Percentiles rank a stretch among this genome's conserved stretches.
phyloP scores from a whole-genome alignment of 2,797 vertebrate genomes.

The Clarias fuscus region DNA sequence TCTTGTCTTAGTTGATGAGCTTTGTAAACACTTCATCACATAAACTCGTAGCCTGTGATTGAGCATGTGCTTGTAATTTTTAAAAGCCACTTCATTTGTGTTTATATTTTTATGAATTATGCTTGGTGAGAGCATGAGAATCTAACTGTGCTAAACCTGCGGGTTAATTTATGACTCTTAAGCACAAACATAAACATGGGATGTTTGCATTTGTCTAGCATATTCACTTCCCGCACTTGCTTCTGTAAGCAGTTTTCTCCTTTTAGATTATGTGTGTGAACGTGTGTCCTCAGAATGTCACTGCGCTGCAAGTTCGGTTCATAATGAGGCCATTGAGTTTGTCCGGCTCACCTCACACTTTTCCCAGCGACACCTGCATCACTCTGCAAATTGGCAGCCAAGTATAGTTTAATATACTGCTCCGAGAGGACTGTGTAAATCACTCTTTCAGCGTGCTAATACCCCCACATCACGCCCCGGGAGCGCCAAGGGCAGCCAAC shows the following conservation, averaged over 20 bases:
- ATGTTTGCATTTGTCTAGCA: conserved; percentile 1
- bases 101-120: conserved; percentile 11
- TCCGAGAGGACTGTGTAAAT: conserved; percentile 72
- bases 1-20: conserved; percentile 33
- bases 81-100: conserved; percentile 6
- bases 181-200: not conserved
- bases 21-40: conserved; percentile 21
- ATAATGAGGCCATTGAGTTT: conserved; percentile 71
- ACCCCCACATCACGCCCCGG: conserved; percentile 57
- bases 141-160: not conserved
- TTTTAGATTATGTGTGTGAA: conserved; percentile 16
- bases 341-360: conserved; percentile 69
- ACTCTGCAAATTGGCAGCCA: conserved; percentile 72
- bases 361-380: conserved; percentile 71
- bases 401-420: conserved; percentile 70
- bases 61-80: not conserved
- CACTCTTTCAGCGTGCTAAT: conserved; percentile 63
- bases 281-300: conserved; percentile 48
- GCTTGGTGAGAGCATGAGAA: conserved; percentile 2
- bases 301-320: conserved; percentile 54
- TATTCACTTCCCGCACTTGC: not conserved
- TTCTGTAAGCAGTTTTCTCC: conserved; percentile 15
- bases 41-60: not conserved
- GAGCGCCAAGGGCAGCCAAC: conserved; percentile 52
- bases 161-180: not conserved